phyloP scores from a whole-genome alignment of 1,140 invertebrate species.

The Cherax destructor region DNA sequence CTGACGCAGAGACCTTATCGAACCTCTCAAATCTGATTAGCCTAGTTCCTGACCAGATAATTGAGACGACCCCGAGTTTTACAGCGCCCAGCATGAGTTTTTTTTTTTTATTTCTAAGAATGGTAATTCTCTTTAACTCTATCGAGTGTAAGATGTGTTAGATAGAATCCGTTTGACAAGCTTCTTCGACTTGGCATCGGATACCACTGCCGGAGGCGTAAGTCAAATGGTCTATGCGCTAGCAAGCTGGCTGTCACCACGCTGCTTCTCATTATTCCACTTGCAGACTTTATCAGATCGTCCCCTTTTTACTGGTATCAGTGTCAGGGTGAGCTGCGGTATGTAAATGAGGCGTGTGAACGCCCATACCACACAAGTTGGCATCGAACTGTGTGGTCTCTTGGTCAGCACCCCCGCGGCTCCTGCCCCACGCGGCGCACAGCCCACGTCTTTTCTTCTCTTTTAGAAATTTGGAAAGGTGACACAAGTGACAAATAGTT shows the following conservation, averaged over 20 bases:
- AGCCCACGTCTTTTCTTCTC: not conserved
- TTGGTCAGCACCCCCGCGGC: not conserved
- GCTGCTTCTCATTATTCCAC: conserved; percentile 46
- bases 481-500: conserved; percentile 52
- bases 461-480: conserved; percentile 39
- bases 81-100: not conserved
- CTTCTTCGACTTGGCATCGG: not conserved
- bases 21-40: conserved; percentile 2
- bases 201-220: not conserved
- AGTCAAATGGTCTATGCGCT: conserved; percentile 9
- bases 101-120: too few relatives aligned
- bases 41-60: conserved; percentile 5
- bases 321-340: conserved; percentile 43
- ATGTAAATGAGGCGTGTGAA: conserved; percentile 61
- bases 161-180: not conserved
- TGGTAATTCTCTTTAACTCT: not conserved
- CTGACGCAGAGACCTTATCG: not conserved
- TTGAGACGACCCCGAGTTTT: conserved; percentile 6
- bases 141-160: not conserved
- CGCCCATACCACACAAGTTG: conserved; percentile 54
- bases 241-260: conserved; percentile 34
- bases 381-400: conserved; percentile 45
- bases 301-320: conserved; percentile 56
- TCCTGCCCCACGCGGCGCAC: conserved; percentile 8
- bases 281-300: conserved; percentile 51